Evolutionary conservation across 2,888 invertebrate species (phyloP).

Genomic region (Hedya salicella): DNA sequence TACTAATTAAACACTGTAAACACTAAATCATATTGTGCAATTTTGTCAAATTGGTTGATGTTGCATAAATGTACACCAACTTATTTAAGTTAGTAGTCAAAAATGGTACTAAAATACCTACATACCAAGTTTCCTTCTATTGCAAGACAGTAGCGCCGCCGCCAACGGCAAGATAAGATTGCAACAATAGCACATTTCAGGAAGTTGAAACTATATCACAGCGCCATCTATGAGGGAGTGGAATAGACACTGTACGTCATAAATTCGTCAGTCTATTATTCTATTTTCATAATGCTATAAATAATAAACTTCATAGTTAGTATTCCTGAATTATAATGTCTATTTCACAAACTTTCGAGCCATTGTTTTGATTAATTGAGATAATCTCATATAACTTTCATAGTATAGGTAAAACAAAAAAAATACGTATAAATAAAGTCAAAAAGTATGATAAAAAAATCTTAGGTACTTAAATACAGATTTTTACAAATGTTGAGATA

Average conservation of each 20-base stretch:
- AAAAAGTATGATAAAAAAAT: too few species aligned
- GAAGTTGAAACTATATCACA: background rate
- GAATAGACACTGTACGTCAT: background rate
- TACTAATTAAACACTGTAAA: constrained; percentile 9
- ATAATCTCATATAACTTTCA: background rate
- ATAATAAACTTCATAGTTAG: background rate
- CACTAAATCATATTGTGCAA: background rate
- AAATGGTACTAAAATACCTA: background rate
- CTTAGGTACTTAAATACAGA: too few species aligned
- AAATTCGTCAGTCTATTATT: background rate
- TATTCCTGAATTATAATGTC: background rate
- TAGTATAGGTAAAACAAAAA: background rate
- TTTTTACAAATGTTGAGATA: too few species aligned
- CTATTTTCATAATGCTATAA: background rate
- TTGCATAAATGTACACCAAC: constrained; percentile 6
- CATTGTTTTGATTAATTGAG: constrained; percentile 4
- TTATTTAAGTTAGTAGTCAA: background rate
- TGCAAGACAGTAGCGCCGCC: constrained; percentile 12
- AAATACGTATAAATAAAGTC: background rate
- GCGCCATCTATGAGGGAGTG: constrained; percentile 28
- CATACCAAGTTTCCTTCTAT: background rate
- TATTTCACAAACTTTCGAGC: constrained; percentile 7
- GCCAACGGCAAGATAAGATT: background rate
- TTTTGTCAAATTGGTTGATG: constrained; percentile 7
- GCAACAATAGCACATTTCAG: constrained; percentile 8